These are phyloP conservation scores for Lagocephalus sceleratus DNA, from an alignment of 2,797 vertebrate genomes.

Conservation along the genomic window DNA sequence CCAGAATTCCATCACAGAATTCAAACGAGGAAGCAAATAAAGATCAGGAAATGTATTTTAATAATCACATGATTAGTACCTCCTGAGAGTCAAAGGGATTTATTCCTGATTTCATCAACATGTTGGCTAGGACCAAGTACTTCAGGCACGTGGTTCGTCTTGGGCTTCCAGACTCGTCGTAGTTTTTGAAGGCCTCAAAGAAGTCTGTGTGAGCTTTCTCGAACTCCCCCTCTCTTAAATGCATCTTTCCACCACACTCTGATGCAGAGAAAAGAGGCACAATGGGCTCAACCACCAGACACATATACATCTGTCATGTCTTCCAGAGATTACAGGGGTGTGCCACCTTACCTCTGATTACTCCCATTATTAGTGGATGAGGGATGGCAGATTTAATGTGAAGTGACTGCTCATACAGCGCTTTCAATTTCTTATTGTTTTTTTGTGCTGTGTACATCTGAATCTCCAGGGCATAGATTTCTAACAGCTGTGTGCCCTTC, in stretches of 20 bases:
- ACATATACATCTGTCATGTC: neutral
- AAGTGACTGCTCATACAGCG: conserved; percentile 97
- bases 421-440: conserved; percentile 99
- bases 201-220: conserved; percentile 99
- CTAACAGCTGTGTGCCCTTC: conserved; percentile 97
- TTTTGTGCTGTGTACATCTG: conserved; percentile 99
- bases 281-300: neutral
- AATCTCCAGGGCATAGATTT: conserved; percentile 99
- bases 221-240: conserved; percentile 98
- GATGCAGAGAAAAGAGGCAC: conserved; percentile 14
- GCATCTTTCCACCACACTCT: conserved; percentile 99
- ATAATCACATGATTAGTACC: conserved; percentile 69
- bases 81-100: conserved; percentile 99
- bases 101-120: conserved; percentile 99
- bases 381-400: conserved; percentile 99
- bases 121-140: conserved; percentile 98
- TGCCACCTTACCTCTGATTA: conserved; percentile 86
- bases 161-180: conserved; percentile 98
- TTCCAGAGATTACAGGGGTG: neutral
- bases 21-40: neutral
- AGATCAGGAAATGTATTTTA: neutral
- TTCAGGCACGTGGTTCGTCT: conserved; percentile 98
- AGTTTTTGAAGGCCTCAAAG: conserved; percentile 99
- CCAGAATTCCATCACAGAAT: neutral
- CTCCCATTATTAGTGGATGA: conserved; percentile 98